Evolutionary conservation across 1,140 invertebrate genomes (phyloP).

Genomic region (Cherax quadricarinatus): DNA sequence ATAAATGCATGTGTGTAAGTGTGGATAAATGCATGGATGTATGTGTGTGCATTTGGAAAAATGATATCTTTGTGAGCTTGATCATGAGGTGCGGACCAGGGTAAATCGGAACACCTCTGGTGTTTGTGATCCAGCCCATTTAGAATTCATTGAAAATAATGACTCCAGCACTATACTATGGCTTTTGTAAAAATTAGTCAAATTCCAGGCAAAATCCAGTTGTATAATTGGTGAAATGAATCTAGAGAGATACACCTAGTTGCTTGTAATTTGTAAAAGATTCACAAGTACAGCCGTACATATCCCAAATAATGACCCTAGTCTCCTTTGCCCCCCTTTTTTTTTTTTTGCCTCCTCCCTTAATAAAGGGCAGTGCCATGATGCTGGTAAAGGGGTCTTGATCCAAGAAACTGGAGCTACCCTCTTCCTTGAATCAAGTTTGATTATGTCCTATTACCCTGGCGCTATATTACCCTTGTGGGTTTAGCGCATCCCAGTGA

Average conservation of each 20-base stretch:
- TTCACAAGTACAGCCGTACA: conserved; percentile 1
- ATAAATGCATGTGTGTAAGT: no score
- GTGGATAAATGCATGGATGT: not conserved
- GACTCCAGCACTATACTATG: conserved; percentile 32
- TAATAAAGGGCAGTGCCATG: no score
- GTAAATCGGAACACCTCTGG: not conserved
- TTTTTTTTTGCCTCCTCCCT: no score
- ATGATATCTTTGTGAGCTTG: not conserved
- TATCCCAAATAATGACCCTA: conserved; percentile 43
- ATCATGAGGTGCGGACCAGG: not conserved
- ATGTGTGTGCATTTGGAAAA: not conserved
- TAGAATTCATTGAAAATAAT: not conserved
- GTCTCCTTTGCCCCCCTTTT: conserved; percentile 15
- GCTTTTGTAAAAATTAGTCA: conserved; percentile 42
- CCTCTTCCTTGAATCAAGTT: no score
- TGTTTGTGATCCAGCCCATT: not conserved
- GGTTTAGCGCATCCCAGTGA: no score
- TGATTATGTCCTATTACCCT: no score
- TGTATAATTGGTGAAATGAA: conserved; percentile 23
- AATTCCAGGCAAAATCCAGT: conserved; percentile 24
- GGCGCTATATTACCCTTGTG: no score
- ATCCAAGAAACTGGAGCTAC: no score
- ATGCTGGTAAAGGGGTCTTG: no score
- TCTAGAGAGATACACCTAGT: conserved; percentile 24
- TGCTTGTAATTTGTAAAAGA: not conserved